These are phyloP conservation scores for Rhamnusium bicolor DNA, from an alignment of 2,888 invertebrate genomes.

Conservation along the genomic window DNA sequence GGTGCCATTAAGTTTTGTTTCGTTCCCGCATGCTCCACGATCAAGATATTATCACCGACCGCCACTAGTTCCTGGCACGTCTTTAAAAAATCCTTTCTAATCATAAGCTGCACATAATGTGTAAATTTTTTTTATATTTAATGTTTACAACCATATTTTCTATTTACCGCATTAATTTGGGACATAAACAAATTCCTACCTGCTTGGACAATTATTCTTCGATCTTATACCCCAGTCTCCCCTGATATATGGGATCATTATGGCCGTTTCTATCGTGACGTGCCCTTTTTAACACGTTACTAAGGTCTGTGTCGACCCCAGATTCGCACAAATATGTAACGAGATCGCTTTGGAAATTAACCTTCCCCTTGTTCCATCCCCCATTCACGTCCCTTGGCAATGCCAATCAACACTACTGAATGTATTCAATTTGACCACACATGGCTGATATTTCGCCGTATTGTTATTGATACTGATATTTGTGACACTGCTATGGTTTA, in stretches of 20 bases:
- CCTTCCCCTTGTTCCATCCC: conserved; percentile 54
- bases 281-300: conserved; percentile 52
- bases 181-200: not conserved
- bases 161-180: too few species aligned
- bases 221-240: conserved; percentile 7
- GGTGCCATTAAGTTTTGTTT: too few species aligned
- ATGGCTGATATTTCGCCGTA: conserved; percentile 45
- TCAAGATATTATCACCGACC: too few species aligned
- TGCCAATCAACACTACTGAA: conserved; percentile 52
- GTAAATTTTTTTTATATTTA: too few species aligned
- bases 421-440: conserved; percentile 49
- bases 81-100: too few species aligned
- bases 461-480: conserved; percentile 45
- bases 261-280: conserved; percentile 45
- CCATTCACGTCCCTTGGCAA: conserved; percentile 43
- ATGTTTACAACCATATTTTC: too few species aligned
- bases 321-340: conserved; percentile 53
- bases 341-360: conserved; percentile 55
- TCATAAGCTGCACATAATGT: too few species aligned
- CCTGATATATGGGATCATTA: conserved; percentile 35
- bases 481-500: conserved; percentile 36
- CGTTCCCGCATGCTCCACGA: too few species aligned
- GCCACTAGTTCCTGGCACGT: too few species aligned
- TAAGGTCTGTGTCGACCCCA: conserved; percentile 49
- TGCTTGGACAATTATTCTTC: not conserved